A percentile compares a stretch with the other conserved stretches of the same genome.
These are phyloP conservation scores for Hetaerina americana DNA, from an alignment of 1,140 invertebrate species.

Conservation along the genomic window DNA sequence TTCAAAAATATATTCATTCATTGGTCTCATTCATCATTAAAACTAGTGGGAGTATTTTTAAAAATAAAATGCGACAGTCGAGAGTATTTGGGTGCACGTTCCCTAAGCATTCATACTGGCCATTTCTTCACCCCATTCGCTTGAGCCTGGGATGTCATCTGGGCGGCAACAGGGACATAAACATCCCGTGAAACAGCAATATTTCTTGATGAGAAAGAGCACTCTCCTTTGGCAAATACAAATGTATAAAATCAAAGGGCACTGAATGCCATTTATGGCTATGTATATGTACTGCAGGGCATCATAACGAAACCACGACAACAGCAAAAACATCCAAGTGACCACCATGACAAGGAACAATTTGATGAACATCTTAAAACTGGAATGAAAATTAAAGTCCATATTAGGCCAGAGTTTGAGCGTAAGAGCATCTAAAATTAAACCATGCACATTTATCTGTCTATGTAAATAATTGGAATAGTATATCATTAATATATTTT, in stretches of 20 bases:
- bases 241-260: slow-evolving; percentile 57
- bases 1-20: too few relatives aligned
- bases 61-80: too few relatives aligned
- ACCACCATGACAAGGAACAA: slow-evolving; percentile 56
- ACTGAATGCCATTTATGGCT: slow-evolving; percentile 54
- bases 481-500: background rate
- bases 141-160: slow-evolving; percentile 36
- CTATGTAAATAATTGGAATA: background rate
- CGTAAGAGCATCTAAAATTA: background rate
- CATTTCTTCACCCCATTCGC: slow-evolving; percentile 77
- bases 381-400: slow-evolving; percentile 30
- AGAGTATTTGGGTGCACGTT: too few relatives aligned
- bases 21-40: too few relatives aligned
- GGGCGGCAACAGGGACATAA: slow-evolving; percentile 35
- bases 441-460: background rate
- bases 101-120: slow-evolving; percentile 62
- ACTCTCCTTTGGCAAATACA: slow-evolving; percentile 64
- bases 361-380: slow-evolving; percentile 63
- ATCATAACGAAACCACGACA: slow-evolving; percentile 56
- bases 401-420: background rate
- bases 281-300: slow-evolving; percentile 57
- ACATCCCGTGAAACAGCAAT: slow-evolving; percentile 50
- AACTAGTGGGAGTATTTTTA: too few relatives aligned
- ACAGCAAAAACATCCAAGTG: slow-evolving; percentile 55
- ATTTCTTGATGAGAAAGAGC: slow-evolving; percentile 57